phyloP scores from a whole-genome alignment of 2,797 vertebrate genomes.

The Gobionotothen gibberifrons region DNA sequence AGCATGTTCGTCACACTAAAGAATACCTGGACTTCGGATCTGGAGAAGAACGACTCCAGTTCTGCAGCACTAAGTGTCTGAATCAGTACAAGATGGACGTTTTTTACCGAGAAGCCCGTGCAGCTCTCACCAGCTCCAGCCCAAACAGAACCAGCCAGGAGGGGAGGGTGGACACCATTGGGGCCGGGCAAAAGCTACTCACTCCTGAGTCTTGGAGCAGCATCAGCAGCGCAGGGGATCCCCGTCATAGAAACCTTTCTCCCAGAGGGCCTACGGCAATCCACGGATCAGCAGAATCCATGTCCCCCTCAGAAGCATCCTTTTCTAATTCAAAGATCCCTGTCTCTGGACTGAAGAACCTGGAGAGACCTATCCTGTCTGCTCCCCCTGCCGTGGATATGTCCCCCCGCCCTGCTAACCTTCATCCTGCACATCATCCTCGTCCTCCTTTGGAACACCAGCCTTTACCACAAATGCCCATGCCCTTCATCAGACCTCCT shows the following conservation, averaged over 20 bases:
- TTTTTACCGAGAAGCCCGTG: conserved; percentile 98
- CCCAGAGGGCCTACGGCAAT: conserved; percentile 88
- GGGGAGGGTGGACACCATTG: conserved; percentile 86
- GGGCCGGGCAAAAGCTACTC: conserved; percentile 90
- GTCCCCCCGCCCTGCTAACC: conserved; percentile 80
- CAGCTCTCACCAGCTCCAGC: conserved; percentile 94
- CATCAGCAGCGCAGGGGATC: conserved; percentile 63
- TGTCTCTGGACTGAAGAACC: conserved; percentile 86
- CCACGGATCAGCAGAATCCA: conserved; percentile 79
- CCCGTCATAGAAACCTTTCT: conserved; percentile 87
- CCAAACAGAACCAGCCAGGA: conserved; percentile 90
- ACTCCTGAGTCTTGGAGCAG: conserved; percentile 99
- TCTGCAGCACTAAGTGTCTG: conserved; percentile 99
- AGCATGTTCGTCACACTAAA: conserved; percentile 98
- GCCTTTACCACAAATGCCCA: conserved; percentile 92
- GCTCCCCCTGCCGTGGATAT: conserved; percentile 73
- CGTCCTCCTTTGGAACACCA: conserved; percentile 90
- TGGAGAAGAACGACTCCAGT: conserved; percentile 96
- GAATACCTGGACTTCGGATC: conserved; percentile 99
- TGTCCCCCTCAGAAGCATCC: conserved; percentile 89
- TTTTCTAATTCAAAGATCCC: conserved; percentile 88
- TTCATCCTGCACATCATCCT: conserved; percentile 83
- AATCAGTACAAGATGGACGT: conserved; percentile 99
- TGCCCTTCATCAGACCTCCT: conserved; percentile 92
- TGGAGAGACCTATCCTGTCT: conserved; percentile 88